These are phyloP conservation scores for Oligia strigilis DNA, from an alignment of 2,888 invertebrate species.

Conservation along the genomic window DNA sequence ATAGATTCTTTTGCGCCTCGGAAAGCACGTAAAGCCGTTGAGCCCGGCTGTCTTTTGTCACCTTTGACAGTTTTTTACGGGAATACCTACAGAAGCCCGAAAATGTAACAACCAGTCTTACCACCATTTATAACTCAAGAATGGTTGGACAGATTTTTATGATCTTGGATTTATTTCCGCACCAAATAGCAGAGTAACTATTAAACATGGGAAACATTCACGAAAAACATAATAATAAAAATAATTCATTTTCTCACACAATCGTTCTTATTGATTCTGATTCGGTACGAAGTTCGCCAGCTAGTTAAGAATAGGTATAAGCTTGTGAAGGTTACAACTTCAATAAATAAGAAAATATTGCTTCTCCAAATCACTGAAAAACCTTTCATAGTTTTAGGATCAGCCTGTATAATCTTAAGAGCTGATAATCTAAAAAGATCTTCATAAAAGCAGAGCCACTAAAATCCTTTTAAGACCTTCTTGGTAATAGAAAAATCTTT, in stretches of 20 bases:
- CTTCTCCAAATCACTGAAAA: not conserved
- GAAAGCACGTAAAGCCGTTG: not conserved
- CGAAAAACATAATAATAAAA: too few relatives aligned
- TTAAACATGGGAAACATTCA: too few relatives aligned
- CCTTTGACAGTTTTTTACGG: not conserved
- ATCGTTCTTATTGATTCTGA: too few relatives aligned
- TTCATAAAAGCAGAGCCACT: not conserved
- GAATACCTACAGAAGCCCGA: not conserved
- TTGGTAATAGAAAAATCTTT: conserved; percentile 3
- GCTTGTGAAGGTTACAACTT: not conserved
- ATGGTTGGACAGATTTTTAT: too few relatives aligned
- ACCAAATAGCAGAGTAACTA: too few relatives aligned
- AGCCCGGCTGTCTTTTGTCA: not conserved
- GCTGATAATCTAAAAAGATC: not conserved
- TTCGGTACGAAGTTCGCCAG: too few relatives aligned
- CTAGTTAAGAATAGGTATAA: not conserved
- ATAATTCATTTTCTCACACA: too few relatives aligned
- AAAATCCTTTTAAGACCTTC: conserved; percentile 5
- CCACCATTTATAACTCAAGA: not conserved
- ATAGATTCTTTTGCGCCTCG: not conserved
- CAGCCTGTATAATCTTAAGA: conserved; percentile 7
- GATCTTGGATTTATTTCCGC: too few relatives aligned
- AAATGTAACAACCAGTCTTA: not conserved
- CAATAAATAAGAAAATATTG: not conserved
- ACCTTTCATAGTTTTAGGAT: not conserved